A percentile compares a stretch with the other conserved stretches of the same genome.
Conservation (phyloP, 2,888 invertebrate genomes). For the Heliconius aoede region DNA sequence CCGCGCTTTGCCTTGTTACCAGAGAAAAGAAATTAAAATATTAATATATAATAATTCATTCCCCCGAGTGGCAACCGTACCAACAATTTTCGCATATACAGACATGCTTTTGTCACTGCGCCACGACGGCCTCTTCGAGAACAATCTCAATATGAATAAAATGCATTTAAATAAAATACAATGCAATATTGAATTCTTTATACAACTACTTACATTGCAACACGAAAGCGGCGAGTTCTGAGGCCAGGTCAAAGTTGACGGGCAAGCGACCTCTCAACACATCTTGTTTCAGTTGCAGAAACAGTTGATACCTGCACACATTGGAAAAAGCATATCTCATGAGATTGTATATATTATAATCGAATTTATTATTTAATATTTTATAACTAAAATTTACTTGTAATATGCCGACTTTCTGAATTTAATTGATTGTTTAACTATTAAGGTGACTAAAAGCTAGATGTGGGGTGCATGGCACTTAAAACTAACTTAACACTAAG, state of each 20-base stretch:
- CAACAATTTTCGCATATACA: too few relatives aligned
- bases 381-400: conserved; percentile 37
- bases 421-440: conserved; percentile 57
- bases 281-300: conserved; percentile 98
- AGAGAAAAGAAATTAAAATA: too few relatives aligned
- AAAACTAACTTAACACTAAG: conserved; percentile 77
- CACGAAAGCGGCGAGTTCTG: conserved; percentile 95
- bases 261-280: conserved; percentile 96
- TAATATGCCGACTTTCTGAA: conserved; percentile 47
- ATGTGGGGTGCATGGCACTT: conserved; percentile 60
- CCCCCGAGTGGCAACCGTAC: too few relatives aligned
- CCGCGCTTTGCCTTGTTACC: too few relatives aligned
- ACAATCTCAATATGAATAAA: neutral
- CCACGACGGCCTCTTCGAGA: too few relatives aligned
- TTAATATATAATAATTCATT: too few relatives aligned
- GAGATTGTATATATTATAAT: neutral
- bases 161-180: neutral
- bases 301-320: conserved; percentile 94
- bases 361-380: neutral
- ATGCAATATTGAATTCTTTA: neutral
- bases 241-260: conserved; percentile 94
- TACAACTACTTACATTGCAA: conserved; percentile 93
- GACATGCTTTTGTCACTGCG: too few relatives aligned
- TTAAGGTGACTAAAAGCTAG: conserved; percentile 56
- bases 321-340: neutral